Evolutionary conservation across 2,113 vertebrate genomes (phyloP).

Genomic region (Petrocephalus microphthalmus): DNA sequence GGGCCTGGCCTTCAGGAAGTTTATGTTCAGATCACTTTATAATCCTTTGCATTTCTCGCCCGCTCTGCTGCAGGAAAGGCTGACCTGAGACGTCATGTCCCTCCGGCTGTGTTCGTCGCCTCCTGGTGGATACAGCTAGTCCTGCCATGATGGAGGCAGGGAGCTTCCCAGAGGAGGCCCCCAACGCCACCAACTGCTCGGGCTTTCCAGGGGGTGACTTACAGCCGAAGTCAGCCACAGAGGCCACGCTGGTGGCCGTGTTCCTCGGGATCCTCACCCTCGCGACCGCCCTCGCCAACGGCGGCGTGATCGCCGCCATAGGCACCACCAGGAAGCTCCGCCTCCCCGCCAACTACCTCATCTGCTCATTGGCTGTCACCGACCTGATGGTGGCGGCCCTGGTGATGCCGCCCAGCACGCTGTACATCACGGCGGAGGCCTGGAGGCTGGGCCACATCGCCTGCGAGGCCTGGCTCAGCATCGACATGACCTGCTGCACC

Average conservation of each 20-base stretch:
- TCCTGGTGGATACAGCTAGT: background rate
- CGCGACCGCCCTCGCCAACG: slow-evolving; percentile 71
- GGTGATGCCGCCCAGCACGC: slow-evolving; percentile 82
- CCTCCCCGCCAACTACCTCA: slow-evolving; percentile 83
- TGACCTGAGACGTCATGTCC: background rate
- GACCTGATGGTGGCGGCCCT: slow-evolving; percentile 79
- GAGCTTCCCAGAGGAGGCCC: slow-evolving; percentile 36
- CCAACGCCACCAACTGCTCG: slow-evolving; percentile 75
- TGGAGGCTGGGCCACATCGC: slow-evolving; percentile 76
- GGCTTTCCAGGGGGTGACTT: slow-evolving; percentile 46
- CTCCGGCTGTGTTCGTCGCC: background rate
- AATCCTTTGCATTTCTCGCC: background rate
- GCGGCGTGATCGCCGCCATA: slow-evolving; percentile 74
- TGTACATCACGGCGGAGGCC: slow-evolving; percentile 72
- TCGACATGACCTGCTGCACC: slow-evolving; percentile 87
- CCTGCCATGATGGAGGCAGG: slow-evolving; percentile 33
- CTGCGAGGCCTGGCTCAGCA: slow-evolving; percentile 80
- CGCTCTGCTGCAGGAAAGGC: background rate
- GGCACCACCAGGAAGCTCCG: slow-evolving; percentile 81
- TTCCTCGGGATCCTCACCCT: slow-evolving; percentile 67
- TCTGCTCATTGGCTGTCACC: slow-evolving; percentile 81
- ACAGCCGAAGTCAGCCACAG: slow-evolving; percentile 57
- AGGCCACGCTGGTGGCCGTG: slow-evolving; percentile 66
- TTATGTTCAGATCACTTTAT: background rate
- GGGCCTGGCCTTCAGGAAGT: background rate